Evolutionary conservation across 1,140 invertebrate genomes (phyloP).

Genomic region (Heterodera schachtii): DNA sequence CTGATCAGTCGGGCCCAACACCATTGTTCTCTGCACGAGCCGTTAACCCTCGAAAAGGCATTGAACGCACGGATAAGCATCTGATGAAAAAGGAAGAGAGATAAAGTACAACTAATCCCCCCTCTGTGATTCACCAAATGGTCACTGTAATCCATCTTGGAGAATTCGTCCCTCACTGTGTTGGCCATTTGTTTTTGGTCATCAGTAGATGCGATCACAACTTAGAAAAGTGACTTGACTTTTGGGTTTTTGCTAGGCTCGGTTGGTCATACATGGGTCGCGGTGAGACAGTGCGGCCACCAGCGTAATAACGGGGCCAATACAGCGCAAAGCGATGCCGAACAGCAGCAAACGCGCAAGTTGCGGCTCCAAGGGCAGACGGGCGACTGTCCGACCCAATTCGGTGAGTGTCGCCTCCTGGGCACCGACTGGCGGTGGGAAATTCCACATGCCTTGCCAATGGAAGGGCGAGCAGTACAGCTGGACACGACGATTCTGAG

Average conservation of each 20-base stretch:
- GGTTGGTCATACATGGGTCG: constrained; percentile 71
- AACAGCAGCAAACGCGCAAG: constrained; percentile 89
- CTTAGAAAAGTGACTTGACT: constrained; percentile 34
- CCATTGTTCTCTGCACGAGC: constrained; percentile 74
- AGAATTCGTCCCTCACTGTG: constrained; percentile 74
- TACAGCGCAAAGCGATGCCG: constrained; percentile 84
- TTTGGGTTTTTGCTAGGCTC: too few species aligned
- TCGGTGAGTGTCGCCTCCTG: constrained; percentile 75
- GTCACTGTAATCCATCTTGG: constrained; percentile 81
- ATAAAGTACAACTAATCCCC: not conserved
- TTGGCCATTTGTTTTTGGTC: constrained; percentile 66
- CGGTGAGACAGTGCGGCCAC: constrained; percentile 82
- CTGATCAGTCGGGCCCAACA: constrained; percentile 81
- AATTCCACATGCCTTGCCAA: not conserved
- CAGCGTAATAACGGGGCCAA: constrained; percentile 90
- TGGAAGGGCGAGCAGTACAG: constrained; percentile 3
- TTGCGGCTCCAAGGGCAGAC: constrained; percentile 86
- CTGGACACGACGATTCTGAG: not conserved
- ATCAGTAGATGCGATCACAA: constrained; percentile 53
- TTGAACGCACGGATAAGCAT: constrained; percentile 82
- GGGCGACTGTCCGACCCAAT: constrained; percentile 81
- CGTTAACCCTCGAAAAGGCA: constrained; percentile 66
- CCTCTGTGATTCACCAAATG: constrained; percentile 73
- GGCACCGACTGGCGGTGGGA: too few species aligned
- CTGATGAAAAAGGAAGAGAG: not conserved